Base-by-base conservation (phyloP, 2,888 invertebrate genomes). In the Hypsopygia costalis region DNA sequence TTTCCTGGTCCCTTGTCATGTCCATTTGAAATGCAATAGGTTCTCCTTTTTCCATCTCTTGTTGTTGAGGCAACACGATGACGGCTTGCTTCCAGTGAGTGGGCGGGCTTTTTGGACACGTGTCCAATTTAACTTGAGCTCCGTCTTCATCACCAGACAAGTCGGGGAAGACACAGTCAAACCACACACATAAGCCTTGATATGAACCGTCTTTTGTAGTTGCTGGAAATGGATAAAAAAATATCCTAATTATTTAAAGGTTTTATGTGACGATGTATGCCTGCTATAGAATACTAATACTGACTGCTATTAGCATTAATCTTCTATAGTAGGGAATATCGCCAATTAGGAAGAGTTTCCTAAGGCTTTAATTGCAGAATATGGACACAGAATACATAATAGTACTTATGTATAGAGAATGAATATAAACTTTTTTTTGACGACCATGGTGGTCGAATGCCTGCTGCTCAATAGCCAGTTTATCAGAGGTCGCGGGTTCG, bases 41-140 rank as follows among this genome's bases (percentile, higher is more conserved):
- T 49, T 93, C 91, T 0, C 90, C 90, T 39, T 67, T 54, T 7
- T 85, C 93, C 35, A 92, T 90, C 43, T 81, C 70, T 11, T 90
- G 81, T 40, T 91, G 88, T 11, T 91, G 73, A 0, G 97, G 96
- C 32, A 98, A 76, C 1, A 96, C 91, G 49, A 98, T 92, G 0
- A 97, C 91, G 0, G 97, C 97, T 77, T 98, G 98, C 66, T 97
- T 96, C 98, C 98, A 98, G 81, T 98, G 98, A 0, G 98, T 98
- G 11, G 90, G 82, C 0, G 91, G 81, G 4, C 90, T 85, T 10
- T 82, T 74, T 1, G 98, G 97, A 21, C 94, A 92, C 3, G 98
- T 98, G 41, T 93, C 93, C 46, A 98, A 91, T 21, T 88, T 71
- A 6, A 94, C 89, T 7, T 90, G 81, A 28, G 88, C 77, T 30